These are phyloP conservation scores for Brenthis daphne DNA, from an alignment of 2,888 invertebrate genomes.

Conservation along the genomic window DNA sequence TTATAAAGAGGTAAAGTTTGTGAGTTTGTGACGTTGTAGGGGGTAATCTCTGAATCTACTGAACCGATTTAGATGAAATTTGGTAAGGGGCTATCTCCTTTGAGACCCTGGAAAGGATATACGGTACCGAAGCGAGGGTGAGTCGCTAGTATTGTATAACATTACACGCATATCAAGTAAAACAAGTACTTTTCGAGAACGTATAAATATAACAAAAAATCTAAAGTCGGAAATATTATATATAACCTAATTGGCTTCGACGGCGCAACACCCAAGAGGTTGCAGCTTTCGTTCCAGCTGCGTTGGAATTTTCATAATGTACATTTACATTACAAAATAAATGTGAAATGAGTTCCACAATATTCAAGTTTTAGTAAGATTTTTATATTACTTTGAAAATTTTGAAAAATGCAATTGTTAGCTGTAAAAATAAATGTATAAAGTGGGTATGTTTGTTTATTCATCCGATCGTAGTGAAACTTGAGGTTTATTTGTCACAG, in stretches of 20 bases:
- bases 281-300: conserved; percentile 18
- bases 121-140: too few species aligned
- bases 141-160: background rate
- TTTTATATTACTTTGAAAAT: conserved; percentile 13
- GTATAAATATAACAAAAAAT: conserved; percentile 5
- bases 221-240: conserved; percentile 14
- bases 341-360: conserved; percentile 8
- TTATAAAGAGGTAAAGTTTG: too few species aligned
- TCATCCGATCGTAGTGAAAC: too few species aligned
- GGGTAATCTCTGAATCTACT: too few species aligned
- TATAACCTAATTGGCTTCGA: conserved; percentile 20
- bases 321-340: conserved; percentile 21
- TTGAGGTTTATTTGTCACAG: too few species aligned
- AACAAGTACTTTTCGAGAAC: background rate
- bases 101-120: too few species aligned
- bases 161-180: background rate
- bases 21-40: too few species aligned
- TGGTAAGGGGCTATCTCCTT: too few species aligned
- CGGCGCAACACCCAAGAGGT: conserved; percentile 18
- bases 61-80: too few species aligned
- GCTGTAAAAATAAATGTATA: too few species aligned
- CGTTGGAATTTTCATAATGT: conserved; percentile 16
- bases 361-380: conserved; percentile 13
- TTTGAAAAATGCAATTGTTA: background rate
- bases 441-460: too few species aligned